Evolutionary conservation across 1,140 invertebrate genomes (phyloP).

Genomic region (Pseudomyrmex sp.): DNA sequence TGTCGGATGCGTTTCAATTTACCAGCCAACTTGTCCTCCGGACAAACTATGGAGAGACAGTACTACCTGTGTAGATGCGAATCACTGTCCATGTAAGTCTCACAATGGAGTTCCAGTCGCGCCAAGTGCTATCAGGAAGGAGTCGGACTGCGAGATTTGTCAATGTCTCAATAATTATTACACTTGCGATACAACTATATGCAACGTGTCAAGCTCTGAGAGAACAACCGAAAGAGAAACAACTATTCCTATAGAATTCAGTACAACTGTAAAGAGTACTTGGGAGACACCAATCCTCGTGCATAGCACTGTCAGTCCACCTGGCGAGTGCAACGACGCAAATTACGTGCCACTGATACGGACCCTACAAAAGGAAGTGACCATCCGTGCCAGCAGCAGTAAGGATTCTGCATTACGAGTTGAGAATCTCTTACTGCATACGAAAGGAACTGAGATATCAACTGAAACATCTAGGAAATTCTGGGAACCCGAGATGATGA

Average conservation of each 20-base stretch:
- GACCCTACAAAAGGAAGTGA: conserved; percentile 77
- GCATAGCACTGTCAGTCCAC: conserved; percentile 84
- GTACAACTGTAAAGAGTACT: background rate
- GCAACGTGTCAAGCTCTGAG: conserved; percentile 65
- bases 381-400: conserved; percentile 87
- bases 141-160: conserved; percentile 88
- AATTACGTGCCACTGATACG: conserved; percentile 77
- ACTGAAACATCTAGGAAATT: background rate
- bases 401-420: conserved; percentile 84
- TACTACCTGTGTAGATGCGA: conserved; percentile 88
- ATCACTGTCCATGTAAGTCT: conserved; percentile 90
- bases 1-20: conserved; percentile 74
- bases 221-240: background rate
- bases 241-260: background rate
- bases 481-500: conserved; percentile 87
- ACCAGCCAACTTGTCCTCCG: conserved; percentile 74
- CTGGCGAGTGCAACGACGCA: conserved; percentile 83
- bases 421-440: conserved; percentile 84
- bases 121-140: conserved; percentile 87
- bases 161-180: conserved; percentile 92
- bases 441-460: background rate
- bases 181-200: conserved; percentile 87
- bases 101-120: conserved; percentile 87
- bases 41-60: conserved; percentile 88
- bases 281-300: conserved; percentile 54